Conservation (phyloP, 2,113 vertebrate genomes). For the Edolisoma coerulescens region DNA sequence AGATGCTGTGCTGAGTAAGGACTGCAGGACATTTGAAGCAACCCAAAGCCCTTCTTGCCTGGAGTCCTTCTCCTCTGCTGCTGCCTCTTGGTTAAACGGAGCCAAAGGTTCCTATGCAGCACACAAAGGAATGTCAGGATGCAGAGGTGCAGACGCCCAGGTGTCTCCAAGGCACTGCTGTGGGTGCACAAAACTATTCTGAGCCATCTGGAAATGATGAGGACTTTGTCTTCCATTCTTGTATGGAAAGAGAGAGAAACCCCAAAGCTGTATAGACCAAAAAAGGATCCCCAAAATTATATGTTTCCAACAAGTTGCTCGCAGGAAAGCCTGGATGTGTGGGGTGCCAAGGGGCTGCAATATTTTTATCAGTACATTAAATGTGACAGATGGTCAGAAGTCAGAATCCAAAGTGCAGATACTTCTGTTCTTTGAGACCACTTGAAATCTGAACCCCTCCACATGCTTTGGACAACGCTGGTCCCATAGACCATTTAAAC, state of each 20-base stretch:
- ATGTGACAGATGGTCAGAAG: neutral
- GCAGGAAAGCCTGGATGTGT: neutral
- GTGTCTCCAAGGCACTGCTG: neutral
- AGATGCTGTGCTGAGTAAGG: neutral
- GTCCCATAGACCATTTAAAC: neutral
- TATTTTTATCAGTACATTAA: neutral
- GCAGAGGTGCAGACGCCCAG: neutral
- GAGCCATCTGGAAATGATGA: neutral
- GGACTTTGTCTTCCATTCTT: neutral
- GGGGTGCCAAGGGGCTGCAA: neutral
- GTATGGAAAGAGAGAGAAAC: neutral
- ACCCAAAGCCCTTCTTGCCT: neutral
- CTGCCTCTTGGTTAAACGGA: neutral
- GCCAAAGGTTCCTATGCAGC: neutral
- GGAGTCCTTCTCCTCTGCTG: neutral
- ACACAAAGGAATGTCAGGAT: neutral
- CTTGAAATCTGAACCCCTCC: neutral
- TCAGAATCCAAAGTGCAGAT: neutral
- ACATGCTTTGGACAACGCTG: neutral
- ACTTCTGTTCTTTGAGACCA: neutral
- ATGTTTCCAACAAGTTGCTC: neutral
- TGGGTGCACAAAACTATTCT: neutral
- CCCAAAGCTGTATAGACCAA: neutral
- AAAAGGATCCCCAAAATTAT: neutral
- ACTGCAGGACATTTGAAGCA: neutral